Evolutionary conservation across 2,888 invertebrate species (phyloP).

Genomic region (Gymnocheta viridis): DNA sequence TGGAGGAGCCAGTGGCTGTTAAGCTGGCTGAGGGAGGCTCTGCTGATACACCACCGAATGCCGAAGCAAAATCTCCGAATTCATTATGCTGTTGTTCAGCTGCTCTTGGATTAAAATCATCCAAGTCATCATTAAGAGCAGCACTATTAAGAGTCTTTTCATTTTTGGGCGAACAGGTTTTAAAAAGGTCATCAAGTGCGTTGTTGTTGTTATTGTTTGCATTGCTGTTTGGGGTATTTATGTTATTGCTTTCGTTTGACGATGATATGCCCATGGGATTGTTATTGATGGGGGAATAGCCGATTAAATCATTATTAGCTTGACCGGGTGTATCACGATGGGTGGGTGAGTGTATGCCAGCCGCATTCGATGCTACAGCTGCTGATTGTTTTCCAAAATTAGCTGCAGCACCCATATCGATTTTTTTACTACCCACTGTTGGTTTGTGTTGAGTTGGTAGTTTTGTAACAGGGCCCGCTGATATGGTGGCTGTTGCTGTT

Average conservation of each 20-base stretch:
- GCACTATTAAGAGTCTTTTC: constrained; percentile 73
- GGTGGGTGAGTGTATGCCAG: constrained; percentile 82
- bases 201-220: constrained; percentile 78
- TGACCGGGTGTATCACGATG: constrained; percentile 81
- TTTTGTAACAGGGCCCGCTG: constrained; percentile 81
- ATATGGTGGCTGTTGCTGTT: constrained; percentile 79
- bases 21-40: constrained; percentile 74
- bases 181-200: constrained; percentile 83
- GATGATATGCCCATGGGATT: constrained; percentile 69
- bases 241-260: constrained; percentile 73
- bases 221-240: constrained; percentile 64
- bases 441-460: constrained; percentile 80
- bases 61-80: constrained; percentile 91
- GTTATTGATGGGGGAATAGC: constrained; percentile 70
- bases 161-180: constrained; percentile 82
- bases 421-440: constrained; percentile 83
- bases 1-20: constrained; percentile 34
- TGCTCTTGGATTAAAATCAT: constrained; percentile 82
- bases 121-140: constrained; percentile 83
- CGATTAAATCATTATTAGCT: constrained; percentile 75
- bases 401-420: constrained; percentile 87
- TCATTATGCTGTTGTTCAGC: constrained; percentile 83
- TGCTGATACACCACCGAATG: constrained; percentile 83
- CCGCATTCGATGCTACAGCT: constrained; percentile 74
- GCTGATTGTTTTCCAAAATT: constrained; percentile 84